Evolutionary conservation across 2,797 vertebrate species (phyloP), one percentile per base, ranked within the genome.

Genomic region (Craterocephalus amniculus): DNA sequence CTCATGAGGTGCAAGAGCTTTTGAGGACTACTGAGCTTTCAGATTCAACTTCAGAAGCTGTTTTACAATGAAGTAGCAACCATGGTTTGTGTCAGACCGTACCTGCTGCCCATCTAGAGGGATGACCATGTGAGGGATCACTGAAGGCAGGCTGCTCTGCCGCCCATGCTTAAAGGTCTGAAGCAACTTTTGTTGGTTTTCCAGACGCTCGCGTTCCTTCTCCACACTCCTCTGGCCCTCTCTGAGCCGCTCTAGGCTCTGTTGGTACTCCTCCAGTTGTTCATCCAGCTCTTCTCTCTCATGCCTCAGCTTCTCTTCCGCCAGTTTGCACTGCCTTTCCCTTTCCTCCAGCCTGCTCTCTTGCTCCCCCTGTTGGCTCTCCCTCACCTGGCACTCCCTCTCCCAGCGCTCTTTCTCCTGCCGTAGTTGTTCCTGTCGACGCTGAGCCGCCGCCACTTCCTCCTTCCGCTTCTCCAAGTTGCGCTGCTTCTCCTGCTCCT

Each of bases 251-350:
- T 98, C 96, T 87, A 99, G 88, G 70, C 91, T 95, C 80, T 95
- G 96, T 88, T 96, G 96, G 90, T 98, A 97, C 71, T 98, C 97
- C 72, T 94, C 95, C 51, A 94, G 89, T 88, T 98, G 96, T 27
- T 93, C 81, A 0, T 90, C 91, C 83, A 98, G 90, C 58, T 90
- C 93, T 22, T 91, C 90, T 0, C 87, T 91, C 74, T 90, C 92
- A 0, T 49, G 84, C 82, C 85, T 88, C 88, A 99, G 91, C 69
- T 91, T 86, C 67, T 95, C 92, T 4, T 88, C 94, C 88, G 94
- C 91, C 14, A 87, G 80, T 64, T 73, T 70, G 74, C 96, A 98
- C n/a, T 92, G 92, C 4, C 45, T 66, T 77, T 97, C 95, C 10
- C 95, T 85, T 55, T 95, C 92, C 77, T 87, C 89, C 84, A 99